Base-by-base conservation (phyloP, 2,888 invertebrate species). In the Caenorhabditis auriculariae region DNA sequence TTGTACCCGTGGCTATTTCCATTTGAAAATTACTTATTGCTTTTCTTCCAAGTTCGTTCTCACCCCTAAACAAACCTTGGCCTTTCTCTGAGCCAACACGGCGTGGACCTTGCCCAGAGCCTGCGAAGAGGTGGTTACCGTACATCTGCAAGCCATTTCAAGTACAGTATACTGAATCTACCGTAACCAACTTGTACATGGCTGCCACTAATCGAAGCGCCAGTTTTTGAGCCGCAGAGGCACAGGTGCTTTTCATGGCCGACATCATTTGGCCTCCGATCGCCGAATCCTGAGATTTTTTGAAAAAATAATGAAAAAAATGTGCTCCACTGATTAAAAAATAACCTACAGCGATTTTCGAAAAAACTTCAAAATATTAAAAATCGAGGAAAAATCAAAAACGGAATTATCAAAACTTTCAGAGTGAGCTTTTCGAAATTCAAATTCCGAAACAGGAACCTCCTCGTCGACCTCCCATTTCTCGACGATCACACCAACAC, bases 131-230 rank as follows among this genome's bases (percentile, higher is more conserved):
- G 90, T 91, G 61, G 89, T 88, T 61, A 93, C 90, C 74, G 87
- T 89, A 82, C 88, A 89, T 37, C 54, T 60, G 38, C 24, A 23
- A 37, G 15, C 5, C n/a, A n/a, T 47, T 27, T 15, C 9, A 23
- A 17, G n/a, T n/a, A 9, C 7, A 41, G 9, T n/a, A 12, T n/a
- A 12, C 6, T 6, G 6, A 41, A 12, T 12, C 7, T 41, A 12
- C 6, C 6, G 35, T 9, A 44, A 87, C 88, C 82, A 88, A 88
- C 44, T 86, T 86, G 82, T 93, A 96, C 91, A 96, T 94, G 4
- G 98, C 95, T 2, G 90, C 91, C 87, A 96, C 91, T 26, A 98
- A 84, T 45, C 95, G 87, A 81, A 91, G 91, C 0, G 91, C 89
- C 80, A 62, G 24, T 47, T 88, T 88, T 82, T 91, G 90, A 81